phyloP scores from a whole-genome alignment of 2,797 vertebrate species.

The Sphenopsis melanotis region DNA sequence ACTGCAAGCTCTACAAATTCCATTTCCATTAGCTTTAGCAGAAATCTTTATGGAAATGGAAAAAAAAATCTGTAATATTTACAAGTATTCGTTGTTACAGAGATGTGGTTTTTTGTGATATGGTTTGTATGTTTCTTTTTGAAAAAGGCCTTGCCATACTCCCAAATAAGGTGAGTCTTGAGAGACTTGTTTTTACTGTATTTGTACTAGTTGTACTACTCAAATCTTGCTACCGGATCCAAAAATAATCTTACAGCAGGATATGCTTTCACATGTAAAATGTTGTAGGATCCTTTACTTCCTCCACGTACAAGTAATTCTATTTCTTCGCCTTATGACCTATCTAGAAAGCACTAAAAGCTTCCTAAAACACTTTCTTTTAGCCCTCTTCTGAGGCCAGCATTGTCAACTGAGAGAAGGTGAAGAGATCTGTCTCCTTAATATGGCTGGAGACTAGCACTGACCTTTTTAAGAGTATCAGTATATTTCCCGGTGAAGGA shows the following conservation, averaged over 20 bases:
- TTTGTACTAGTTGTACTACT: background rate
- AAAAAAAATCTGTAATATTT: accelerated
- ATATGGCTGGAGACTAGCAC: background rate
- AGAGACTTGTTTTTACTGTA: background rate
- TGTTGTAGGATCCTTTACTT: background rate
- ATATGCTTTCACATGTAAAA: accelerated
- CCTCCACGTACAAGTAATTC: background rate
- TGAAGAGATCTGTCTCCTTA: background rate
- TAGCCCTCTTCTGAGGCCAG: background rate
- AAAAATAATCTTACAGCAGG: background rate
- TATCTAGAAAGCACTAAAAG: background rate
- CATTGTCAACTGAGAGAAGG: accelerated
- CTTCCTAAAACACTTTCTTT: background rate
- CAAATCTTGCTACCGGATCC: background rate
- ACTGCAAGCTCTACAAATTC: background rate
- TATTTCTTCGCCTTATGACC: background rate
- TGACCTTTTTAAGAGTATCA: background rate
- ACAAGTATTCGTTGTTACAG: background rate
- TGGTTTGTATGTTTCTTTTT: background rate
- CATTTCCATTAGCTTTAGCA: background rate
- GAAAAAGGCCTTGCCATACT: background rate
- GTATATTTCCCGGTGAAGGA: background rate
- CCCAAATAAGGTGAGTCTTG: background rate
- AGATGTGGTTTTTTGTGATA: background rate
- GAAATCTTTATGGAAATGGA: background rate